Base-by-base conservation (phyloP, 2,113 vertebrate species). In the Gymnarchus niloticus region DNA sequence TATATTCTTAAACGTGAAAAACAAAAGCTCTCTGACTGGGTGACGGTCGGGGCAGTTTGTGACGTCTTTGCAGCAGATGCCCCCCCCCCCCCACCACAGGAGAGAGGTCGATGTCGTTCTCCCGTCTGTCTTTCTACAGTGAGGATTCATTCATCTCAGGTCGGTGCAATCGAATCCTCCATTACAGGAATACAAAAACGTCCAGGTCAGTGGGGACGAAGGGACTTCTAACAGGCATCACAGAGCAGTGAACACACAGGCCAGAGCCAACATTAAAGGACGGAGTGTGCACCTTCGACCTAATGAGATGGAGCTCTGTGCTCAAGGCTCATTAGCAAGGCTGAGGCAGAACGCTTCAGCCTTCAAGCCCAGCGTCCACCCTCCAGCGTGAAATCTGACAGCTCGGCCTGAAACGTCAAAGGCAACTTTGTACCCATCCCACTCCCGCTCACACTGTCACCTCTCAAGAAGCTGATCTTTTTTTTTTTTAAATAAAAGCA, bases 301-400 rank as follows among this genome's bases (percentile, higher is more conserved):
- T 54, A 25, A 21, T 28, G 44, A 54, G 12, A n/a, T 9, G 33
- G 37, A 57, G 82, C 21, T 7, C 1, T 83, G 37, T 1, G 33
- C 44, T 61, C 51, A 56, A 81, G 54, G 73, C 69, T 84, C 85
- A 86, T 56, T 73, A 86, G 54, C 83, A 81, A 73, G 54, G 84
- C 77, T 54, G 48, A 37, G 51, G 82, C 41, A 46, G 77, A 78
- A 65, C 78, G 77, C 25, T 54, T 51, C 17, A 0, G 9, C 80
- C 56, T 59, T 83, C 56, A 19, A n/a, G 52, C 37, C 56, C 19
- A 19, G 56, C 37, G n/a, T 41, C 82, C 56, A 59, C 4, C 56
- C 52, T 59, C 82, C 56, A 44, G 82, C 9, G 82, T 57, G 82
- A 83, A 83, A 83, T 46, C 52, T 54, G 44, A 46, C 82, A 83